Base-by-base conservation (phyloP, 2,888 invertebrate genomes). In the Apamea monoglypha region DNA sequence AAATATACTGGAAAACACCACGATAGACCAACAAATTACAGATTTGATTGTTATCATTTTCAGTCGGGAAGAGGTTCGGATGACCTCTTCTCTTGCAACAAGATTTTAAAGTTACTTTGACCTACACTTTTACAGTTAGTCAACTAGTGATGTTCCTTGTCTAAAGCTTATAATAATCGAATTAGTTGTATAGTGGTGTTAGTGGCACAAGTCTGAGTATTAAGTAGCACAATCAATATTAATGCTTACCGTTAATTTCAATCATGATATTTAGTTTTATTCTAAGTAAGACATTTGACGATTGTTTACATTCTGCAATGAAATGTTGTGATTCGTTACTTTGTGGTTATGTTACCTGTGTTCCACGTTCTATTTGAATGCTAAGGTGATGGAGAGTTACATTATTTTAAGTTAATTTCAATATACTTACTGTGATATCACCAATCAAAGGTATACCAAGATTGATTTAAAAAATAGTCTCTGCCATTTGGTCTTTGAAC, bases 181-280 rank as follows among this genome's bases (percentile, higher is more conserved):
- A 85, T 88, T 80, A 71, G 47, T 47, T 66, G 29, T 66, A 75
- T 74, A 67, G 68, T 36, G 64, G 50, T 69, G 76, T 86, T 67
- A 72, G 76, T 80, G 73, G 86, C 71, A 83, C 71, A 82, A 72
- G 40, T 63, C 16, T 1, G 21, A 68, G 76, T 77, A 56, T 47
- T 75, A 82, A 81, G 81, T 78, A 67, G 84, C 82, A 84, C 82
- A 81, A 61, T 66, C 16, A 82, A 82, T 29, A 77, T 84, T 67
- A 80, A 76, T 81, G 78, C 59, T 80, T 68, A 84, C 87, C 75
- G 87, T 88, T 87, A 68, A 68, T 68, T 83, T 73, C 21, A 80
- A 82, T 81, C 78, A 84, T 76, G 68, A 81, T 76, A 73, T 74
- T 74, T 59, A 61, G 40, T 78, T 53, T 74, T 53, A 73, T 71